Evolutionary conservation across 2,888 invertebrate species (phyloP).

Genomic region (Lasioglossum leucozonium): DNA sequence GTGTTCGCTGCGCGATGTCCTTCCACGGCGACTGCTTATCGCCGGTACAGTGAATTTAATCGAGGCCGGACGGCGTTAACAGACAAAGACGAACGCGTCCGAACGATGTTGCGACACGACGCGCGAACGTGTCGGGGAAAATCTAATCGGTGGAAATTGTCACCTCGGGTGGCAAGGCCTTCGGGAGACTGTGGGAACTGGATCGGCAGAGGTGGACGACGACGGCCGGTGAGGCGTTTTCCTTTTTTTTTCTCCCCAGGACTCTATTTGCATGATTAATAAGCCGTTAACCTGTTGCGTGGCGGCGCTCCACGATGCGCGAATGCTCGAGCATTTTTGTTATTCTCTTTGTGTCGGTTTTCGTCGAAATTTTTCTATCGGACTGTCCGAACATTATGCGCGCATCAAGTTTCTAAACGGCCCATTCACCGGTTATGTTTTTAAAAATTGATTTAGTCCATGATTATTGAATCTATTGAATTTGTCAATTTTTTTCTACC

Average conservation of each 20-base stretch:
- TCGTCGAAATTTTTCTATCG: background rate
- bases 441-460: background rate
- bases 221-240: background rate
- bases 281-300: background rate
- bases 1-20: constrained; percentile 18
- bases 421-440: background rate
- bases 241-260: background rate
- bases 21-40: constrained; percentile 30
- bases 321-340: background rate
- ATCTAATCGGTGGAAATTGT: constrained; percentile 11
- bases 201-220: background rate
- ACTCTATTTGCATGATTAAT: background rate
- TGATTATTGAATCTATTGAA: background rate
- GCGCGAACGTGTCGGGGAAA: constrained; percentile 10
- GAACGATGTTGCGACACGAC: constrained; percentile 6
- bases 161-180: background rate
- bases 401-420: background rate
- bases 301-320: background rate
- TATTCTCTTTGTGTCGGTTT: background rate
- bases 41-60: constrained; percentile 34
- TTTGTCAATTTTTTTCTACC: background rate
- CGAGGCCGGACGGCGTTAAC: constrained; percentile 28
- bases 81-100: constrained; percentile 13
- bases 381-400: background rate
- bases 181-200: constrained; percentile 7